Conservation (phyloP, 1,140 invertebrate genomes). For the Drosophila lacteicornis region DNA sequence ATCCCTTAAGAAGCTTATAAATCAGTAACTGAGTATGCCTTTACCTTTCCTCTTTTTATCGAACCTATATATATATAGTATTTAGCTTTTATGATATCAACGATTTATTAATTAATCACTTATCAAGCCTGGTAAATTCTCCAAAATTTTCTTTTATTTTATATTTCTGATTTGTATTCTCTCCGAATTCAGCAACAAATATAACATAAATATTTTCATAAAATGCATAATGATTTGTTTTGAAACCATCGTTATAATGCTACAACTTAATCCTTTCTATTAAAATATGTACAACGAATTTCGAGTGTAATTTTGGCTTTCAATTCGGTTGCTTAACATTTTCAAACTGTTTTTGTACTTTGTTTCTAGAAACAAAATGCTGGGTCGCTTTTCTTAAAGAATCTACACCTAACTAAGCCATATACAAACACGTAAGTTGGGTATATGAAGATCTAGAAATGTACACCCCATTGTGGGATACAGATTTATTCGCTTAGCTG, state of each 20-base stretch:
- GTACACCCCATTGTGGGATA: slow-evolving; percentile 26
- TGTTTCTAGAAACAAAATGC: slow-evolving; percentile 35
- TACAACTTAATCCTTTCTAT: slow-evolving; percentile 32
- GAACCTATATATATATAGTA: no score
- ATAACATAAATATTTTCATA: slow-evolving; percentile 33
- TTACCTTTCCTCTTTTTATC: background rate
- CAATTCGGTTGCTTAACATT: slow-evolving; percentile 8
- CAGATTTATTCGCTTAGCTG: slow-evolving; percentile 20
- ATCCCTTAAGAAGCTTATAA: background rate
- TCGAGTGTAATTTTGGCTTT: slow-evolving; percentile 2
- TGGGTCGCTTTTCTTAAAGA: slow-evolving; percentile 6
- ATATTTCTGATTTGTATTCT: slow-evolving; percentile 51
- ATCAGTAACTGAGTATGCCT: background rate
- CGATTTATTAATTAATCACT: no score
- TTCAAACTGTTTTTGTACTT: slow-evolving; percentile 38
- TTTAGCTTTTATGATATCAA: no score
- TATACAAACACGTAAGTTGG: slow-evolving; percentile 28
- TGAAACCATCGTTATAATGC: slow-evolving; percentile 13
- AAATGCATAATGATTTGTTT: slow-evolving; percentile 19
- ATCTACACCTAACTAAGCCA: slow-evolving; percentile 39
- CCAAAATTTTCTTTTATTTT: slow-evolving; percentile 2
- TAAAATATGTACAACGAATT: slow-evolving; percentile 40
- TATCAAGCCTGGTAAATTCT: background rate
- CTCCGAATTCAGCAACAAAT: slow-evolving; percentile 62
- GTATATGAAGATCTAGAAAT: slow-evolving; percentile 33